Evolutionary conservation across 2,888 invertebrate species (phyloP), one percentile per base, ranked within the genome.

Genomic region (Machimus atricapillus): DNA sequence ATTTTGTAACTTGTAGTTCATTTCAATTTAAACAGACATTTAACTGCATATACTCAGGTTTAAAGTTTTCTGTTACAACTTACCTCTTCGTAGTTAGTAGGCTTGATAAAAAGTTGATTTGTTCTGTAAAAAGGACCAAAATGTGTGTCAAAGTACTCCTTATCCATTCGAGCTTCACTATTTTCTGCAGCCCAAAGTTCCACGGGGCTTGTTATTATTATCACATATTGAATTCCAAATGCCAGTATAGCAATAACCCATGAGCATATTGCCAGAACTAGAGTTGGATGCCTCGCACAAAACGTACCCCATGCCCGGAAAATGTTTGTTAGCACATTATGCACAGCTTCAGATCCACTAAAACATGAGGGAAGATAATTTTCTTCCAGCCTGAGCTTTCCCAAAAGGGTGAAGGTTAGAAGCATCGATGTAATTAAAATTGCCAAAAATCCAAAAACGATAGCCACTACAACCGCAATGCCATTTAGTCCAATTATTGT

Each of bases 71-170:
- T 27, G 9, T 23, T 16, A 40, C 7, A 23, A 90, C 92, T 91
- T 91, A 95, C 95, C 85, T 91, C 90, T 0, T 93, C 92, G 56
- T 95, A 92, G 1, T 94, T 94, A 0, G 93, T 92, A 0, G 96
- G 93, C 90, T 95, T 96, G 46, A 99, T 94, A 90, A 97, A 98
- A 85, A 99, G 93, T 93, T 98, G 98, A 90, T 98, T 96, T 2
- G 97, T 96, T 85, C 98, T 94, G 91, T 97, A 98, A 92, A 98
- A 98, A 0, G 98, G 98, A 9, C 95, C 95, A 91, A 99, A 99
- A 90, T 96, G 95, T 16, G 94, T 92, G 91, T 99, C 98, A 90
- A 96, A 99, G 91, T 96, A 98, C 88, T 97, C 94, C 91, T 98
- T 96, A 90, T 99, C 97, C 66, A 94, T 91, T 87, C 98, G 94